Evolutionary conservation across 2,797 vertebrate species (phyloP).

Genomic region (Mallotus villosus): DNA sequence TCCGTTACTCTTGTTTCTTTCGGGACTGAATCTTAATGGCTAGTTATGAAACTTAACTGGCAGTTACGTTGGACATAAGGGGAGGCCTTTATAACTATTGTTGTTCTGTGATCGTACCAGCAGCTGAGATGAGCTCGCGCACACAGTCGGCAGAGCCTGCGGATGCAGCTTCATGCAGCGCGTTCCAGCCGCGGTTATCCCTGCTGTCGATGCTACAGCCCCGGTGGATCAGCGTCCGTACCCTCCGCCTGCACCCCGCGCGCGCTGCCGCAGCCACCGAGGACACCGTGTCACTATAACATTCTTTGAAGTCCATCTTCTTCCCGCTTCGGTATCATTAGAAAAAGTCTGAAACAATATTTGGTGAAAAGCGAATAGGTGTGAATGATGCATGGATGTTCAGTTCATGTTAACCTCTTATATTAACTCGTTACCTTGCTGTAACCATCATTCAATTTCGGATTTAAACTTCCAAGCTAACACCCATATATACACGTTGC

Average conservation of each 20-base stretch:
- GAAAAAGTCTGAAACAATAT: no score
- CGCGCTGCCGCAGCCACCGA: constrained; percentile 82
- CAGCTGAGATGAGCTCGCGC: constrained; percentile 71
- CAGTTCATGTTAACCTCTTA: no score
- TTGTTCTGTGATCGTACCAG: constrained; percentile 65
- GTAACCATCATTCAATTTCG: no score
- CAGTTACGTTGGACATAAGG: neutral
- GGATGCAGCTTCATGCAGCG: constrained; percentile 89
- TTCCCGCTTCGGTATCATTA: neutral
- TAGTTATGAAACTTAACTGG: no score
- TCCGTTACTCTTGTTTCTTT: neutral
- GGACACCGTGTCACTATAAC: constrained; percentile 85
- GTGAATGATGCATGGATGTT: no score
- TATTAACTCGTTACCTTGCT: no score
- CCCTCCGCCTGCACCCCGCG: constrained; percentile 65
- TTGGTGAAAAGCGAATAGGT: no score
- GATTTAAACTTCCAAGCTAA: no score
- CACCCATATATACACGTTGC: no score
- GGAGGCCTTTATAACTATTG: neutral
- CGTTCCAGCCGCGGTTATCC: constrained; percentile 92
- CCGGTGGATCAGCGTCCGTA: constrained; percentile 79
- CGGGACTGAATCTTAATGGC: neutral
- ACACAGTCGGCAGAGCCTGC: constrained; percentile 78
- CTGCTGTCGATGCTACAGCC: constrained; percentile 79
- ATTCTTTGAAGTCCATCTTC: constrained; percentile 90